A percentile compares a stretch with the other conserved stretches of the same genome.
Conservation (phyloP, 2,797 vertebrate genomes). For the Champsocephalus gunnari region DNA sequence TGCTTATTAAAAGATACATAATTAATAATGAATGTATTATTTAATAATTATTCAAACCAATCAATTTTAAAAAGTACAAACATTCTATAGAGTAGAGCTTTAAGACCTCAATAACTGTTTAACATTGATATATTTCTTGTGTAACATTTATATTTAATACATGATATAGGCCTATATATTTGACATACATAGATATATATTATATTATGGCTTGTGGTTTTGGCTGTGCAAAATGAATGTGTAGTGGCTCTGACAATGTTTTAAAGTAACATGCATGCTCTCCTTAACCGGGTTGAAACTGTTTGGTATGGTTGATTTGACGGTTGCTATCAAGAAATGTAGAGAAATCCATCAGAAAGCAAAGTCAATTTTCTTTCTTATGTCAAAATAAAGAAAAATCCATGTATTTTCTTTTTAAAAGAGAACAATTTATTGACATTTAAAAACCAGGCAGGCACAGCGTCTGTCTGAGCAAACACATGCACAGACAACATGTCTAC, state of each 20-base stretch:
- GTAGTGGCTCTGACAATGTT: background rate
- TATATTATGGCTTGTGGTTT: background rate
- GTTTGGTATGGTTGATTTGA: background rate
- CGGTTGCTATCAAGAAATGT: background rate
- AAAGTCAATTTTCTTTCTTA: background rate
- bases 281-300: background rate
- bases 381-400: slow-evolving; percentile 10
- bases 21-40: too few species aligned
- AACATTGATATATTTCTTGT: background rate
- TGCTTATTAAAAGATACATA: background rate
- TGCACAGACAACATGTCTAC: slow-evolving; percentile 55
- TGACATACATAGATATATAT: too few species aligned
- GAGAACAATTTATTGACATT: slow-evolving; percentile 61
- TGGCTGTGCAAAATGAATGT: background rate
- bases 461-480: slow-evolving; percentile 46
- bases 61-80: background rate
- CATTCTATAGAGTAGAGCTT: background rate
- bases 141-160: too few species aligned
- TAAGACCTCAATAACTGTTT: background rate
- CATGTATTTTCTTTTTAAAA: slow-evolving; percentile 3
- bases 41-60: too few species aligned
- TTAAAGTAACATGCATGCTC: background rate
- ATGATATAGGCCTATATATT: too few species aligned
- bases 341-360: background rate
- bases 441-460: slow-evolving; percentile 64